Evolutionary conservation across 2,888 invertebrate genomes (phyloP).

Genomic region (Thera obeliscata): DNA sequence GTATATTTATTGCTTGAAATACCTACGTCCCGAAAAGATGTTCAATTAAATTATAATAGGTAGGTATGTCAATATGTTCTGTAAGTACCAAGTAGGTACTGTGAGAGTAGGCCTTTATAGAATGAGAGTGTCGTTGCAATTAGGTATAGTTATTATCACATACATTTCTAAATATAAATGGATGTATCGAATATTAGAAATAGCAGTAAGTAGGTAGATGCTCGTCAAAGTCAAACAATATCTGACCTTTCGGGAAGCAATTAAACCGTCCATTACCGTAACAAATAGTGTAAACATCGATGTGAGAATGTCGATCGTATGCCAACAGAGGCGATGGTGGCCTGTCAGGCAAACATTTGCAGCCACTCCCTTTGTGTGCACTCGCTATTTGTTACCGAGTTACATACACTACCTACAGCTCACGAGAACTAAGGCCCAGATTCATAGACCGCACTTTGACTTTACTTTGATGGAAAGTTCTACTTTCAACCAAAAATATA

Average conservation of each 20-base stretch:
- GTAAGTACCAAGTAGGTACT: no score
- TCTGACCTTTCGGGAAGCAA: constrained; percentile 64
- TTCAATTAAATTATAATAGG: no score
- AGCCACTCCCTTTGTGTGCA: constrained; percentile 66
- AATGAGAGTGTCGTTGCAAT: no score
- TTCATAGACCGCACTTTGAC: no score
- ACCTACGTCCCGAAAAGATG: no score
- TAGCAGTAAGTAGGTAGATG: constrained; percentile 7
- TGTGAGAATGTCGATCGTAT: constrained; percentile 56
- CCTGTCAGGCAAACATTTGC: constrained; percentile 66
- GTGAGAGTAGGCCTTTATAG: no score
- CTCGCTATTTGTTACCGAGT: constrained; percentile 56
- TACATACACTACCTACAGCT: constrained; percentile 6
- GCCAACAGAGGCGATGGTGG: constrained; percentile 53
- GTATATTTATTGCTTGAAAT: no score
- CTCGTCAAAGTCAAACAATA: constrained; percentile 51
- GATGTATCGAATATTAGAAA: not conserved
- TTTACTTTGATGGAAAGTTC: no score
- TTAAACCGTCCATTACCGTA: constrained; percentile 75
- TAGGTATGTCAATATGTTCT: no score
- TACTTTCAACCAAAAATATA: no score
- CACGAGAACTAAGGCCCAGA: not conserved
- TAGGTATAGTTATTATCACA: no score
- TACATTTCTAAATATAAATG: not conserved
- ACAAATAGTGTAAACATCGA: constrained; percentile 68